Conservation (phyloP, 2,113 vertebrate genomes). For the Pollachius pollachius region DNA sequence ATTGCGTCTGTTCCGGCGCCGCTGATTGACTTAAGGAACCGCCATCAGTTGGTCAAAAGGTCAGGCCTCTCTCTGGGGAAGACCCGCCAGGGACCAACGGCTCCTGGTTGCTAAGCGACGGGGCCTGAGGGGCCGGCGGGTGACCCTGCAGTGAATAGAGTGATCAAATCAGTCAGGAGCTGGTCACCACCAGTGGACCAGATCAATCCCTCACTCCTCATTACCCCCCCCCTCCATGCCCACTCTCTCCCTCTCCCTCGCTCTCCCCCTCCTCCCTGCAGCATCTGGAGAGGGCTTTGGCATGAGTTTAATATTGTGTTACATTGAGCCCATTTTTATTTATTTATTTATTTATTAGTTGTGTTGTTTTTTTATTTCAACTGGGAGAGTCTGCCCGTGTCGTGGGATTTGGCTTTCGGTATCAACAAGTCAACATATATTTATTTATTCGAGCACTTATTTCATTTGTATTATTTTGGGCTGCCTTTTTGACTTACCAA, state of each 20-base stretch:
- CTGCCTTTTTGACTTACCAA: background rate
- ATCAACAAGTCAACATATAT: conserved; percentile 12
- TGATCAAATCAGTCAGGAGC: conserved; percentile 40
- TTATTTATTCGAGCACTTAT: background rate
- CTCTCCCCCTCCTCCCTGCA: background rate
- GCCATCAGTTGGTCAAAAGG: conserved; percentile 29
- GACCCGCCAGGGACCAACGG: conserved; percentile 25
- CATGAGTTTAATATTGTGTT: conserved; percentile 27
- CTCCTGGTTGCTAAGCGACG: conserved; percentile 34
- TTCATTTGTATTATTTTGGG: background rate
- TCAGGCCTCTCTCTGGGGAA: conserved; percentile 22
- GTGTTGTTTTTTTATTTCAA: no score
- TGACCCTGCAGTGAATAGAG: conserved; percentile 28
- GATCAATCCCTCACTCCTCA: conserved; percentile 42
- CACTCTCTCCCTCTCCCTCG: background rate
- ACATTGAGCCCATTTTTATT: conserved; percentile 25
- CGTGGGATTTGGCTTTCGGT: conserved; percentile 25
- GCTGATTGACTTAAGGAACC: conserved; percentile 21
- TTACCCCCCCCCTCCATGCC: conserved; percentile 20
- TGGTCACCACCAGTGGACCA: conserved; percentile 40
- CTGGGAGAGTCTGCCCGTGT: background rate
- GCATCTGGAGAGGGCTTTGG: conserved; percentile 35
- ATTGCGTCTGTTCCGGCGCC: conserved; percentile 26
- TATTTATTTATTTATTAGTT: no score
- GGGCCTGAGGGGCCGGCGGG: conserved; percentile 29